Base-by-base conservation (phyloP, 1,140 invertebrate genomes). In the Diorhabda elongata region DNA sequence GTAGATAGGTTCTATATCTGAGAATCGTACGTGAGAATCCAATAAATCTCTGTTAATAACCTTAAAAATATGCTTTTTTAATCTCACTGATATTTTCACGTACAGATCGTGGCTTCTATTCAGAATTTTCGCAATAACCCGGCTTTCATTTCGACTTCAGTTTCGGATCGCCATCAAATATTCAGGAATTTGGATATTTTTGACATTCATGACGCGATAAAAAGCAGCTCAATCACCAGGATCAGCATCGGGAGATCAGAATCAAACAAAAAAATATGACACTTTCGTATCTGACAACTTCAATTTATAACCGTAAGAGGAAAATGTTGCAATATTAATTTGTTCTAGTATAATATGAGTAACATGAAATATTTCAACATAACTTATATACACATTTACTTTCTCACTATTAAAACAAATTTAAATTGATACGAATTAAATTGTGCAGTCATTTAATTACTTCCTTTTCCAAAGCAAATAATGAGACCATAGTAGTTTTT, bases 51-150 rank as follows among this genome's bases (percentile, higher is more conserved):
- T 52, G 4, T 52, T 52, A 52, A 52, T 52, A 52, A 52, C n/a
- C 6, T 52, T 52, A 52, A 52, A 52, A 52, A 52, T 52, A 52
- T 52, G 47, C 6, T 4, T 52, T 52, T 52, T 52, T 52, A 52
- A 8, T 52, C n/a, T 52, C n/a, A 52, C n/a, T 6, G 47, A 52
- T 52, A 52, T 52, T 52, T 52, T 52, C 47, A 52, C 47, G n/a
- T 52, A 52, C n/a, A 52, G 47, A 52, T 52, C 47, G 47, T 8
- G n/a, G 47, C n/a, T n/a, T n/a, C 47, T 52, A 52, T 52, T 52
- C 47, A 52, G 47, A 52, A 52, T 52, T 52, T 52, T 52, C 47
- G 47, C 47, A 52, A 52, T 52, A 52, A 52, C 47, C 47, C 47
- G 47, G n/a, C 3, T 52, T 52, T 52, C 47, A 52, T 52, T 52